These are phyloP conservation scores for Caenorhabditis virilis DNA, from an alignment of 2,888 invertebrate species.

Conservation along the genomic window DNA sequence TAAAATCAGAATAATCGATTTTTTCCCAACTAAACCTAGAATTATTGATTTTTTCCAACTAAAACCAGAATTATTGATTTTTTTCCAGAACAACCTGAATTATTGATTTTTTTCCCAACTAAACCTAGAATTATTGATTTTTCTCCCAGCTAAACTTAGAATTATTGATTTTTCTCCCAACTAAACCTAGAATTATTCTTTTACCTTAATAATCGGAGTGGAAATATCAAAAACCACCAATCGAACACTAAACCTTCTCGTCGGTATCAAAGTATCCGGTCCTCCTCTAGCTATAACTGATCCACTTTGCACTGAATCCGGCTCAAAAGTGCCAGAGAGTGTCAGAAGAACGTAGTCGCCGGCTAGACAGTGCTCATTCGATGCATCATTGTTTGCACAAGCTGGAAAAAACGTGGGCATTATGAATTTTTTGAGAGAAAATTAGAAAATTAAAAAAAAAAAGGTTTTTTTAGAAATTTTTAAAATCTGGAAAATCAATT, in stretches of 20 bases:
- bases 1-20: too few species aligned
- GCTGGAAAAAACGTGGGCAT: conserved; percentile 15
- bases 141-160: neutral
- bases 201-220: conserved; percentile 71
- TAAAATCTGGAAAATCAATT: too few species aligned
- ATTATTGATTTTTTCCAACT: too few species aligned
- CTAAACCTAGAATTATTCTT: neutral
- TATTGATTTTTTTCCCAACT: neutral
- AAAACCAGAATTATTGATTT: conserved; percentile 4
- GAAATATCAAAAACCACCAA: conserved; percentile 91
- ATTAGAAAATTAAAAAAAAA: too few species aligned
- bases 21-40: too few species aligned
- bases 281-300: conserved; percentile 80
- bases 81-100: too few species aligned
- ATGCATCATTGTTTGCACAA: conserved; percentile 30
- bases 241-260: conserved; percentile 80
- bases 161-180: too few species aligned
- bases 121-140: neutral
- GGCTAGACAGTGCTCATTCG: conserved; percentile 30
- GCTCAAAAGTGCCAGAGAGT: conserved; percentile 71
- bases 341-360: conserved; percentile 86
- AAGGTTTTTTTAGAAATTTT: too few species aligned
- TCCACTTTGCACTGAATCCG: conserved; percentile 79
- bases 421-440: neutral
- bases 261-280: conserved; percentile 61